Evolutionary conservation across 1,140 invertebrate genomes (phyloP), one percentile per base, ranked within the genome.

Genomic region (Pseudachorutes palmiensis): DNA sequence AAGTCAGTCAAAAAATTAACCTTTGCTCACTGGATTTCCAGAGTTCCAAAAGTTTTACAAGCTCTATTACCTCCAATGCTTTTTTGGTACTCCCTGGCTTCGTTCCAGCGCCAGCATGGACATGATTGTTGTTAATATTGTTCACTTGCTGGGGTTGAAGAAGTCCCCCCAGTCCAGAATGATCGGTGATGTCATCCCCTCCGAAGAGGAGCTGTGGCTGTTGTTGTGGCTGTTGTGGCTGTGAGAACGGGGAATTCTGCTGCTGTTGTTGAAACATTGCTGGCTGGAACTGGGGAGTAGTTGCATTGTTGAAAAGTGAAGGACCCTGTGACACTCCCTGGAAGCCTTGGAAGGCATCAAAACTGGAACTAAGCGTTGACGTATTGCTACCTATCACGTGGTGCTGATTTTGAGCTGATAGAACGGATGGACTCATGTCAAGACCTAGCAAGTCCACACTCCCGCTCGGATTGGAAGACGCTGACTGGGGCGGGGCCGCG

Each of bases 121-220:
- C 66, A 61, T 71, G 68, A 65, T 73, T 73, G 58, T 67, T 70
- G 51, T 73, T 73, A 51, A 68, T 73, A 55, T 63, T 63, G 26
- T 62, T 68, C 49, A 51, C 55, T 55, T 36, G 29, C 26, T 61
- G 59, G 9, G 59, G 59, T 36, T 61, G 29, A 19, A 61, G 59
- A 9, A 61, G 19, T 58, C 55, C 55, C 29, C 29, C 59, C 9
- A 19, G 3, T 26, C 59, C 59, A 12, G 5, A 2, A 36, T 30
- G 2, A 61, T 26, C 59, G n/a, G n/a, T n/a, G 9, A 12, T 29
- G 29, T 29, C 29, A 3, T 3, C 5, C 19, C 59, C 59, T 30
- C 59, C 32, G 19, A 61, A 36, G 9, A 32, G 30, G 2, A 61
- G 9, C 9, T 61, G 5, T 3, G 12, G 30, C 5, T 9, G 14